phyloP scores from a whole-genome alignment of 2,113 vertebrate genomes.

The Apodemus sylvaticus region DNA sequence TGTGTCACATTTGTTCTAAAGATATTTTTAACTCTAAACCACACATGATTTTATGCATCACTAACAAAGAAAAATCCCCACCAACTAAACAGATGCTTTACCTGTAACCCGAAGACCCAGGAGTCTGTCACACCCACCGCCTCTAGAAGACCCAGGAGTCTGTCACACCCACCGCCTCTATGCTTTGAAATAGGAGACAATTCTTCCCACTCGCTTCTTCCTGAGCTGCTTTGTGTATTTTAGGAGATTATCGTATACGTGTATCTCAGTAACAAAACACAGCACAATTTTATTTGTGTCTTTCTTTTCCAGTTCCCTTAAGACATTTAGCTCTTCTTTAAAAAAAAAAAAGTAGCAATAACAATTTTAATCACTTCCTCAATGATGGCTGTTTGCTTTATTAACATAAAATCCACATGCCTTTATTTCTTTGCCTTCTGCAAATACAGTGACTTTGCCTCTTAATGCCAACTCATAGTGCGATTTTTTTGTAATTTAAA shows the following conservation, averaged over 20 bases:
- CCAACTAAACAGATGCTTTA: background rate
- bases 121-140: background rate
- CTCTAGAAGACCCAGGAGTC: background rate
- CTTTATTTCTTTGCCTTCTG: background rate
- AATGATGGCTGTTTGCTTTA: background rate
- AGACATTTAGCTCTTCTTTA: conserved; percentile 12
- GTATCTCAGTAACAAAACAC: background rate
- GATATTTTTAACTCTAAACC: background rate
- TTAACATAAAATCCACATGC: background rate
- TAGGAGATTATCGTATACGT: background rate
- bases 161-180: background rate
- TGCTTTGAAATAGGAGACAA: background rate
- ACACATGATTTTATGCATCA: background rate
- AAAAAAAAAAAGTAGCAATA: background rate
- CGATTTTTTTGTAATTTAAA: conserved; percentile 49
- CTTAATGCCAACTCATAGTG: conserved; percentile 27
- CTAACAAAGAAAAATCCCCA: background rate
- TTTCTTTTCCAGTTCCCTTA: conserved; percentile 1
- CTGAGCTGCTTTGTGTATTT: background rate
- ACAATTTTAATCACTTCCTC: background rate
- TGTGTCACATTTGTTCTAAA: background rate
- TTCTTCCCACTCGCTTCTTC: background rate
- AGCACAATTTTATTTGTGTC: background rate
- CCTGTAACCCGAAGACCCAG: background rate
- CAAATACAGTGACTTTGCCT: conserved; percentile 34